A percentile compares a stretch with the other conserved stretches of the same genome.
Conservation (phyloP, 2,113 vertebrate species). For the Myotis lucifugus region DNA sequence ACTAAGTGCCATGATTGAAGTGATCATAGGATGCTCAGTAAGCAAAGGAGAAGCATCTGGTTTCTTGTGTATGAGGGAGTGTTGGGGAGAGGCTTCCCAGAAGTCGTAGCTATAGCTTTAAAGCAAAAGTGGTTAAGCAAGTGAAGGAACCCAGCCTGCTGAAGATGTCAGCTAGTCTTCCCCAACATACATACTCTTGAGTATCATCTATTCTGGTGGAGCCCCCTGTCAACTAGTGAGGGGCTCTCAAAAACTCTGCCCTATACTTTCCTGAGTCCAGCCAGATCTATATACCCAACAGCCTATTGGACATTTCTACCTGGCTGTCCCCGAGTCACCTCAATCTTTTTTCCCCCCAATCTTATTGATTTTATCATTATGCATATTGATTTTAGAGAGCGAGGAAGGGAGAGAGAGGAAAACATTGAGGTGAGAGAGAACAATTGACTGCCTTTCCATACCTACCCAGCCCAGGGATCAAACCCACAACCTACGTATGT, state of each 20-base stretch:
- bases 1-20: not conserved
- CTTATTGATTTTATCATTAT: not conserved
- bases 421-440: not conserved
- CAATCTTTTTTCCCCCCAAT: not conserved
- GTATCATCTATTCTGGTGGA: not conserved
- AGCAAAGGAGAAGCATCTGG: not conserved
- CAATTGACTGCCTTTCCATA: not conserved
- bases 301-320: not conserved
- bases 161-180: not conserved
- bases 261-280: not conserved
- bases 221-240: not conserved
- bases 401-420: not conserved
- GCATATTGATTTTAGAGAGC: not conserved
- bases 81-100: not conserved
- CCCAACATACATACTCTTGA: not conserved
- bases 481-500: not conserved
- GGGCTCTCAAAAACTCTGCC: not conserved
- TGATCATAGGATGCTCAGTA: not conserved
- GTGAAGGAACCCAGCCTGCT: not conserved
- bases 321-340: not conserved
- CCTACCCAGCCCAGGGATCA: not conserved
- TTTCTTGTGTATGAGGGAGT: not conserved
- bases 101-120: not conserved
- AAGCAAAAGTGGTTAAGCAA: constrained; percentile 4
- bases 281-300: not conserved